A percentile compares a stretch with the other conserved stretches of the same genome.
Evolutionary conservation across 2,113 vertebrate species (phyloP).

Genomic region (Percina caprodes): DNA sequence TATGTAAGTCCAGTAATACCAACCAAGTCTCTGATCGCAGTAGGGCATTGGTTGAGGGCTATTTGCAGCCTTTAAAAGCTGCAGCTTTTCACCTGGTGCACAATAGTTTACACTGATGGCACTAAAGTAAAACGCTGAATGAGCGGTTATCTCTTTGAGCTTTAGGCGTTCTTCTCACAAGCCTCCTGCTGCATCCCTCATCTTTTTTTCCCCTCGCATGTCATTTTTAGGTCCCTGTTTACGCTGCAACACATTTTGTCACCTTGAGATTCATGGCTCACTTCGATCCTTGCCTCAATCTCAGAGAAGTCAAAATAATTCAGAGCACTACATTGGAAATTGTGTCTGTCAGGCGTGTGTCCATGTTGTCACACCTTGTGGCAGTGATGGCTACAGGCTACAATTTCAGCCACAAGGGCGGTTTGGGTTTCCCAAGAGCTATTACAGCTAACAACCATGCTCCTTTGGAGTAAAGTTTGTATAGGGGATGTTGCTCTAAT

Average conservation of each 20-base stretch:
- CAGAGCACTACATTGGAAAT: constrained; percentile 10
- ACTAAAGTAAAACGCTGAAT: constrained; percentile 1
- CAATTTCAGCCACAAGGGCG: constrained; percentile 29
- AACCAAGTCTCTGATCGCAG: neutral
- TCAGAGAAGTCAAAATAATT: constrained; percentile 22
- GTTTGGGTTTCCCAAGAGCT: neutral
- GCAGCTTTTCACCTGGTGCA: constrained; percentile 7
- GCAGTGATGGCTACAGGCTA: constrained; percentile 24
- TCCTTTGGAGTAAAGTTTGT: neutral
- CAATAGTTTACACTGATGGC: constrained; percentile 7
- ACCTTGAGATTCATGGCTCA: neutral
- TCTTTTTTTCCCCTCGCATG: neutral
- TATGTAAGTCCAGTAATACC: constrained; percentile 22
- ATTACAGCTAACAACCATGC: neutral
- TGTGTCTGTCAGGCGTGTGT: constrained; percentile 18
- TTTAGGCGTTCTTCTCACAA: constrained; percentile 2
- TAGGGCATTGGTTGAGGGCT: neutral
- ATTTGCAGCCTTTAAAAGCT: constrained; percentile 19
- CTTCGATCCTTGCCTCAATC: neutral
- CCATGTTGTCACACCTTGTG: constrained; percentile 18
- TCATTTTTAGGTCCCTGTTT: constrained; percentile 4
- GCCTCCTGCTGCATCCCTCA: neutral
- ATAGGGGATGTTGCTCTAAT: neutral
- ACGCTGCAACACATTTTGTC: constrained; percentile 7
- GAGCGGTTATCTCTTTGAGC: constrained; percentile 10